These are phyloP conservation scores for Apodemus speciosus DNA, from an alignment of 2,113 vertebrate species.

Conservation along the genomic window DNA sequence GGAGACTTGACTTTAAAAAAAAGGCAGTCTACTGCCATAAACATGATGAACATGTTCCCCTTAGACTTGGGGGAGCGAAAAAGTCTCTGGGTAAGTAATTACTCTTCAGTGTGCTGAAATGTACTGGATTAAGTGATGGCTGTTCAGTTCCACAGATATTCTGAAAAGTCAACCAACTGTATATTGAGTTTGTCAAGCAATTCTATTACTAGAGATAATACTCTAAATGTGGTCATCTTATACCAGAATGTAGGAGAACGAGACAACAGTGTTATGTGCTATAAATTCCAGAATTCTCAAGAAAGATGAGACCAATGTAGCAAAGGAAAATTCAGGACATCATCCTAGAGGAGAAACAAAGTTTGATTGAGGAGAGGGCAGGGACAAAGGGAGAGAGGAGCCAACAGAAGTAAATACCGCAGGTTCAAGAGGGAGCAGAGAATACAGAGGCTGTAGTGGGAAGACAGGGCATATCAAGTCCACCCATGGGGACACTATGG, in stretches of 20 bases:
- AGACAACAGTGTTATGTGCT: neutral
- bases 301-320: neutral
- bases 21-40: neutral
- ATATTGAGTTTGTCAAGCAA: neutral
- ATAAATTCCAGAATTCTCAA: neutral
- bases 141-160: neutral
- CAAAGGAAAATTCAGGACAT: conserved; percentile 24
- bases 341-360: conserved; percentile 6
- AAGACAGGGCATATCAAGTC: neutral
- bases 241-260: neutral
- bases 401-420: neutral
- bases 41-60: neutral
- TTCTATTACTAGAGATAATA: neutral
- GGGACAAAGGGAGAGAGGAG: neutral
- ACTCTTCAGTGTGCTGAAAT: neutral
- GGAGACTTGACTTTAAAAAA: conserved; percentile 17
- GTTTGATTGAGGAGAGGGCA: neutral
- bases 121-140: neutral
- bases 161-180: neutral
- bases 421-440: neutral
- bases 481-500: neutral
- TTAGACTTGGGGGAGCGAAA: neutral
- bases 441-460: neutral
- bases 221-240: neutral
- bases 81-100: neutral